Conservation (phyloP, 2,113 vertebrate genomes). For the Centropus bengalensis region DNA sequence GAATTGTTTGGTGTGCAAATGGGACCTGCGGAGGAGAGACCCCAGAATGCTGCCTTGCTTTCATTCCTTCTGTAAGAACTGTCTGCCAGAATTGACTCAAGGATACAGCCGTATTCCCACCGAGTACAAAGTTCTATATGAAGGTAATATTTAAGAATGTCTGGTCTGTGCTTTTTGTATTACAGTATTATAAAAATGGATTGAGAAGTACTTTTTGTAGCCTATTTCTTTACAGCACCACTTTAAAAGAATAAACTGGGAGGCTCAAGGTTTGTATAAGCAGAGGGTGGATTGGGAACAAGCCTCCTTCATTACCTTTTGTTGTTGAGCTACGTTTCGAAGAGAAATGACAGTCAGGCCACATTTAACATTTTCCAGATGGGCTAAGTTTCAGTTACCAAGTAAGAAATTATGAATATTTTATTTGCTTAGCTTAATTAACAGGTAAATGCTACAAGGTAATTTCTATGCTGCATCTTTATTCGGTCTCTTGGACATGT, state of each 20-base stretch:
- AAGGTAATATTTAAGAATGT: conserved; percentile 59
- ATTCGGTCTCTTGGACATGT: neutral
- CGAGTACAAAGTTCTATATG: neutral
- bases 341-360: neutral
- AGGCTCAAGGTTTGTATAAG: neutral
- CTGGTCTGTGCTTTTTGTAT: neutral
- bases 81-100: conserved; percentile 74
- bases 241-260: neutral
- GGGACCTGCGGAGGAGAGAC: conserved; percentile 82
- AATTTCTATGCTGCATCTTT: neutral
- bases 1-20: conserved; percentile 82
- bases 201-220: conserved; percentile 5
- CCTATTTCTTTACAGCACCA: neutral
- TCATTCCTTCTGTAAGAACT: conserved; percentile 86
- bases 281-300: neutral
- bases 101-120: conserved; percentile 52
- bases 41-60: conserved; percentile 86
- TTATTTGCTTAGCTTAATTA: neutral
- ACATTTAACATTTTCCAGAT: neutral
- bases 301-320: neutral
- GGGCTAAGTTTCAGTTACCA: neutral
- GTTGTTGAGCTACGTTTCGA: neutral
- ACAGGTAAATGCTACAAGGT: neutral
- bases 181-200: neutral
- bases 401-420: neutral